Base-by-base conservation (phyloP, 1,140 invertebrate genomes). In the Lerema accius region DNA sequence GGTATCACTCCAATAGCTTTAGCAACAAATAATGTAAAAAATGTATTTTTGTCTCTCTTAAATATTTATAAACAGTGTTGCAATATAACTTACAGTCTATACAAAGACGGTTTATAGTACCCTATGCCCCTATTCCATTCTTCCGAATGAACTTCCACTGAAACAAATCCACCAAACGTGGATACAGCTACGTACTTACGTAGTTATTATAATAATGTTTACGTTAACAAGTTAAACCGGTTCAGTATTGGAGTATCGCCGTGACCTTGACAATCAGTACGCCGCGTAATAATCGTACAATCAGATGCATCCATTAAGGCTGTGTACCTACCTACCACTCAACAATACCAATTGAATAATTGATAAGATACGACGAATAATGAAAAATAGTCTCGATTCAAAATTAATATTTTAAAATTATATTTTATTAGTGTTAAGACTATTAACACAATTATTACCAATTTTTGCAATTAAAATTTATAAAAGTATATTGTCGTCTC, bases 231-330 rank as follows among this genome's bases (percentile, higher is more conserved):
- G 51, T 16, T 13, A 42, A 43, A 43, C 51, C 39, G 39, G 51
- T 55, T 55, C n/a, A 17, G 9, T 26, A 11, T 42, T 13, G 13
- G 16, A 28, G 42, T 43, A 28, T 26, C 17, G n/a, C 3, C 37
- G 19, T 11, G 51, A 55, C 51, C 51, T 55, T 55, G 51, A 28
- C 51, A 43, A 43, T 55, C 51, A 43, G 42, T 55, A 42, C 13
- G 10, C 39, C 9, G 51, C 39, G 26, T 28, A 43, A 43, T 55
- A 39, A 46, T 55, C 28, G 51, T 55, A 55, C 19, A 19, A 10
- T 19, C 49, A 16, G 51, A 55, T 43, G 39, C 37, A 55, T 55
- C 28, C 26, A 55, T 55, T 55, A 55, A 13, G 39, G 43, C 50
- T 55, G 10, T 17, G 19, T n/a, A n/a, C n/a, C 51, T 28, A 42